Conservation (phyloP, 1,140 invertebrate genomes). For the Physella acuta region DNA sequence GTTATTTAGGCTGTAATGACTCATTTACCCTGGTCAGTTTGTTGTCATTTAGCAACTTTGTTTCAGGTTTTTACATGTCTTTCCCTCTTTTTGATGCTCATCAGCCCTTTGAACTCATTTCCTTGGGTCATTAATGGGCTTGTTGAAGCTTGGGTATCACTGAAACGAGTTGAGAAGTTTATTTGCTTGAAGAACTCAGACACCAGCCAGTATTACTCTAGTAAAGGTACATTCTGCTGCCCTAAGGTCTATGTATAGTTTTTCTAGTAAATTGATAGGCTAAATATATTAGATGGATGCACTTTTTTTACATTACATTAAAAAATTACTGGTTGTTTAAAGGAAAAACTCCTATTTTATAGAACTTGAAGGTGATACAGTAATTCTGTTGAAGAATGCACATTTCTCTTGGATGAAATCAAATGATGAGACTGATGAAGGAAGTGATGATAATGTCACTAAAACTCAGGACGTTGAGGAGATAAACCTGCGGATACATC, state of each 20-base stretch:
- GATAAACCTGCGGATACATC: neutral
- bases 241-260: too few species aligned
- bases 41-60: too few species aligned
- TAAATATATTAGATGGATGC: too few species aligned
- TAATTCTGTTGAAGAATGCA: conserved; percentile 32
- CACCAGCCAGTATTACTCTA: conserved; percentile 41
- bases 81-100: conserved; percentile 93
- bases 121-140: conserved; percentile 98
- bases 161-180: conserved; percentile 61
- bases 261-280: too few species aligned
- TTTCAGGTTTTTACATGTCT: conserved; percentile 85
- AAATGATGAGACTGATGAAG: neutral
- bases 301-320: too few species aligned
- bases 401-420: conserved; percentile 42
- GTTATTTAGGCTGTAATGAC: too few species aligned
- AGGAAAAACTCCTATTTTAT: too few species aligned
- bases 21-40: too few species aligned
- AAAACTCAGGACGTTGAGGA: conserved; percentile 5
- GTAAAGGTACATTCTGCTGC: conserved; percentile 8
- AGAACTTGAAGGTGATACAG: conserved; percentile 22
- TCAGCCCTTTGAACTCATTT: conserved; percentile 92
- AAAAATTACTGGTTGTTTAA: too few species aligned
- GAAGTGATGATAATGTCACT: neutral
- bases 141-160: conserved; percentile 77
- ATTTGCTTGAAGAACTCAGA: conserved; percentile 51